Evolutionary conservation across 2,113 vertebrate genomes (phyloP).

Genomic region (Aythya baeri): DNA sequence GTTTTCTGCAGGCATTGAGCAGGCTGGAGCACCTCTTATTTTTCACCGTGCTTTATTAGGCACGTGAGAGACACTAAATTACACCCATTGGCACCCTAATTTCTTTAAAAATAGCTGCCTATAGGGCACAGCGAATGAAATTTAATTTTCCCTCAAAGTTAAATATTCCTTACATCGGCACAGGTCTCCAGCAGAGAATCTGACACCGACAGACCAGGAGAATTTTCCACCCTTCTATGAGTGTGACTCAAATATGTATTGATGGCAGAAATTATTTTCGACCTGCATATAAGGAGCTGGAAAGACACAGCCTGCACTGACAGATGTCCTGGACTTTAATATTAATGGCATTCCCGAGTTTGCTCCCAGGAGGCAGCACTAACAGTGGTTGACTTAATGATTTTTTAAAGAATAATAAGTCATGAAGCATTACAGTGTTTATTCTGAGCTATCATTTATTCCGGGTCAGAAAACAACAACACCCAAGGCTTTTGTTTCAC

Average conservation of each 20-base stretch:
- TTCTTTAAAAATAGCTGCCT: slow-evolving; percentile 2
- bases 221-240: background rate
- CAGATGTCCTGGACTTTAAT: background rate
- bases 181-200: background rate
- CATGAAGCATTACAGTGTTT: background rate
- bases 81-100: background rate
- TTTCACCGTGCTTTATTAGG: slow-evolving; percentile 1
- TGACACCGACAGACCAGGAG: background rate
- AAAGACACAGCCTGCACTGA: background rate
- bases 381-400: background rate
- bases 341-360: background rate
- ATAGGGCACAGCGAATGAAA: background rate
- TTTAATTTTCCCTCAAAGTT: background rate
- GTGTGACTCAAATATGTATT: background rate
- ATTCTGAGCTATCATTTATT: background rate
- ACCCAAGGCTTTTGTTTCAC: background rate
- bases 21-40: background rate
- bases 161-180: background rate
- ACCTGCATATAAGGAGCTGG: background rate
- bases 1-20: slow-evolving; percentile 30
- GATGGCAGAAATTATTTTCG: background rate
- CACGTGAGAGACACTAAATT: background rate
- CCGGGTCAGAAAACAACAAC: background rate
- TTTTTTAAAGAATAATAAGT: background rate
- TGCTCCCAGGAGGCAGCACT: background rate